Evolutionary conservation across 2,113 vertebrate genomes (phyloP).

Genomic region (Aspiorhynchus laticeps): DNA sequence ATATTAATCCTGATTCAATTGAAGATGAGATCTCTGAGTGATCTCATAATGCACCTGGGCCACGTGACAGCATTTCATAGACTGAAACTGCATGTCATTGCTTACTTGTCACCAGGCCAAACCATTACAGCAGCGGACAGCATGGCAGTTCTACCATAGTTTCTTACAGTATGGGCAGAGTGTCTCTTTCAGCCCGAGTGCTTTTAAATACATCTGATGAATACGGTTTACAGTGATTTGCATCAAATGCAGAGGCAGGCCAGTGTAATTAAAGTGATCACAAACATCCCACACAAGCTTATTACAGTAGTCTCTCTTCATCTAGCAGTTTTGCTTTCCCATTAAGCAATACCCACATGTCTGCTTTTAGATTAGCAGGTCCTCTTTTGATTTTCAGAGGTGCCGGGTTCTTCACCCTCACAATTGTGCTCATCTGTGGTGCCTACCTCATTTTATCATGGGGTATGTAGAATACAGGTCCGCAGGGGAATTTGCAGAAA

Average conservation of each 20-base stretch:
- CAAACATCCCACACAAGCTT: slow-evolving; percentile 12
- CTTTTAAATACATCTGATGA: slow-evolving; percentile 23
- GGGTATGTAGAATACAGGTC: slow-evolving; percentile 9
- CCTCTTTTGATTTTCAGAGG: slow-evolving; percentile 27
- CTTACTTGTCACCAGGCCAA: slow-evolving; percentile 29
- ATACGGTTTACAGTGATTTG: slow-evolving; percentile 39
- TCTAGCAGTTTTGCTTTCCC: slow-evolving; percentile 29
- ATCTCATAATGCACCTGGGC: slow-evolving; percentile 39
- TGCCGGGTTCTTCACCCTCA: slow-evolving; percentile 14
- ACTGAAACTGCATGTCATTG: slow-evolving; percentile 34
- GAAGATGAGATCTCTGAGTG: slow-evolving; percentile 33
- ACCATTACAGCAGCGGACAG: neutral
- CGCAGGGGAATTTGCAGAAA: neutral
- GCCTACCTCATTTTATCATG: slow-evolving; percentile 30
- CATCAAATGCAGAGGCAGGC: slow-evolving; percentile 30
- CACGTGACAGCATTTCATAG: slow-evolving; percentile 21
- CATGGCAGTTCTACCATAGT: slow-evolving; percentile 47
- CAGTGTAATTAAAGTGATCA: slow-evolving; percentile 30
- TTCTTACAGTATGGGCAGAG: neutral
- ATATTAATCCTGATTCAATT: slow-evolving; percentile 46
- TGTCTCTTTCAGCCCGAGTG: slow-evolving; percentile 1
- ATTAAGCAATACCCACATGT: slow-evolving; percentile 32
- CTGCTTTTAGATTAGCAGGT: slow-evolving; percentile 28
- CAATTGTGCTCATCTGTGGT: neutral
- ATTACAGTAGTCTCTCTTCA: slow-evolving; percentile 2